Evolutionary conservation across 2,113 vertebrate species (phyloP).

Genomic region (Pontoporia blainvillei): DNA sequence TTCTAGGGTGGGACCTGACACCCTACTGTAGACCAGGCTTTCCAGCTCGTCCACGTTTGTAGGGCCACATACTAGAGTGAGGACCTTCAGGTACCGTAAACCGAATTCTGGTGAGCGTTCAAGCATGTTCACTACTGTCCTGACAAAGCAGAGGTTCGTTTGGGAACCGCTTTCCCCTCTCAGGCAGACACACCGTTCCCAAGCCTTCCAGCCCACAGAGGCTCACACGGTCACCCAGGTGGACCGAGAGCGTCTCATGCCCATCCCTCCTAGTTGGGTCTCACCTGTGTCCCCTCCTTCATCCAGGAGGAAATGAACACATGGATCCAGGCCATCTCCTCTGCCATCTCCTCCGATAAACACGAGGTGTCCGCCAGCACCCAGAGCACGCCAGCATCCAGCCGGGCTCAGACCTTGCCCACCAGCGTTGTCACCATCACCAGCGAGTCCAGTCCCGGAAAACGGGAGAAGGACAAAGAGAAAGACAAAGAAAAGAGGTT

Average conservation of each 20-base stretch:
- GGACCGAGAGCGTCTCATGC: rapidly evolving
- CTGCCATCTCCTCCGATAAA: slow-evolving; percentile 87
- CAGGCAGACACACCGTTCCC: not conserved
- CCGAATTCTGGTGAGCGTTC: not conserved
- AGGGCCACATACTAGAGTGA: not conserved
- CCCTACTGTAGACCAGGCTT: not conserved
- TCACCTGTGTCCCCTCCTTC: slow-evolving; percentile 1
- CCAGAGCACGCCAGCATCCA: slow-evolving; percentile 93
- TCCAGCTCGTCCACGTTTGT: not conserved
- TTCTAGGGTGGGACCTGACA: not conserved
- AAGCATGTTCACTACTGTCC: not conserved
- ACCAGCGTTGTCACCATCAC: slow-evolving; percentile 88
- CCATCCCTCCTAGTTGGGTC: not conserved
- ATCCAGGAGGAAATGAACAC: slow-evolving; percentile 97
- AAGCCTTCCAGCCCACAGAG: not conserved
- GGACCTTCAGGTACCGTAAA: not conserved
- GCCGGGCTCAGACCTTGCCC: slow-evolving; percentile 94
- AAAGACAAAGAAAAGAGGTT: slow-evolving; percentile 98
- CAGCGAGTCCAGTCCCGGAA: slow-evolving; percentile 94
- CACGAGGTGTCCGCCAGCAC: slow-evolving; percentile 86
- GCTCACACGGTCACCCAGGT: rapidly evolving
- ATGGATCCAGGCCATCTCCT: slow-evolving; percentile 96
- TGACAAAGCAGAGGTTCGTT: not conserved
- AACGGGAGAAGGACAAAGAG: slow-evolving; percentile 93
- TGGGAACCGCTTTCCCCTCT: not conserved